A percentile compares a stretch with the other conserved stretches of the same genome.
phyloP scores from a whole-genome alignment of 1,140 invertebrate genomes.

The Semibalanus balanoides region DNA sequence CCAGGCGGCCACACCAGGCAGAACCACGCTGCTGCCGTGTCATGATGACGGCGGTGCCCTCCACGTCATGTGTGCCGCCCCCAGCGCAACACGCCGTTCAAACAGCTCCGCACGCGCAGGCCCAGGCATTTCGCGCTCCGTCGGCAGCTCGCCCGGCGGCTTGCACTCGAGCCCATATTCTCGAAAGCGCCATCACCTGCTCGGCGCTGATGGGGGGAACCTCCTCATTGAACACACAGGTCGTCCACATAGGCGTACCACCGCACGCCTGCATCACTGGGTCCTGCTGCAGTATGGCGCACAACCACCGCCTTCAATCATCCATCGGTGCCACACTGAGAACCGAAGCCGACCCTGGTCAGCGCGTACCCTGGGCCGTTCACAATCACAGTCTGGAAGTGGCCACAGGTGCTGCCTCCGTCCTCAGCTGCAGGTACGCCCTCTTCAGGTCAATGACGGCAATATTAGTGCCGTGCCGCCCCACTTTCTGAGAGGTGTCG shows the following conservation, averaged over 20 bases:
- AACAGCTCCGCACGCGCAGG: not conserved
- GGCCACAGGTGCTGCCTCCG: too few relatives aligned
- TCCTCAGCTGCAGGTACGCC: slow-evolving; percentile 8
- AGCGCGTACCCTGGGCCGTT: not conserved
- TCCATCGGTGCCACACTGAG: too few relatives aligned
- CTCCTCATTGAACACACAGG: not conserved
- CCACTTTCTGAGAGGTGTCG: not conserved
- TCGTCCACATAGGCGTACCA: not conserved
- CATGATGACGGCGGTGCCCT: not conserved
- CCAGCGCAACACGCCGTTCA: not conserved
- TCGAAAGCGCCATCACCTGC: not conserved
- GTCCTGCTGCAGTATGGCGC: too few relatives aligned
- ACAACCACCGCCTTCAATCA: slow-evolving; percentile 7
- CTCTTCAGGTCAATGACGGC: slow-evolving; percentile 7
- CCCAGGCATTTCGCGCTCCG: slow-evolving; percentile 9
- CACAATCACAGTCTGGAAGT: too few relatives aligned
- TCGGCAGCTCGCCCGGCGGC: not conserved
- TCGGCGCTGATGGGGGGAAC: not conserved
- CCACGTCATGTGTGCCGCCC: not conserved
- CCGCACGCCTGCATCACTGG: not conserved
- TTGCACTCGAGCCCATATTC: not conserved
- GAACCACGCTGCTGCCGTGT: not conserved
- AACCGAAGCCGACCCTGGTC: too few relatives aligned
- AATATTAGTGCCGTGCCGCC: slow-evolving; percentile 4
- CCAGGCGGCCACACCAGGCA: not conserved